Evolutionary conservation across 2,113 vertebrate genomes (phyloP), one percentile per base, ranked within the genome.

Genomic region (Campylomormyrus tamandua): DNA sequence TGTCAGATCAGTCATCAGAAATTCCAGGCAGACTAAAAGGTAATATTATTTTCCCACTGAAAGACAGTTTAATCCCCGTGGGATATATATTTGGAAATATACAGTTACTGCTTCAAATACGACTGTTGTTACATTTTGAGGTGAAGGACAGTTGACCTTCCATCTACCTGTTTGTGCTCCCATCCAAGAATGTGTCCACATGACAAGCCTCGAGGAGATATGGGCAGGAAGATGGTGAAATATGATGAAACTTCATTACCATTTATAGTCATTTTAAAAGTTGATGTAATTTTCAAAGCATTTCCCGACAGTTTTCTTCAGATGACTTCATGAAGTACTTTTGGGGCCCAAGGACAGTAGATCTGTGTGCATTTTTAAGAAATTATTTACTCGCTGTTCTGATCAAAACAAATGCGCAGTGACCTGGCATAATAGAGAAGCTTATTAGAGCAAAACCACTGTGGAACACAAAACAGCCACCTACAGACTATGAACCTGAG

Each of bases 1-100:
- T 62, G 88, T 90, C 74, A 90, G 88, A 90, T 90, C 89, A 52
- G 74, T 87, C 89, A 88, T 90, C 48, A 85, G 83, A 90, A 88
- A 87, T 53, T 70, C 49, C 80, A 58, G 24, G 83, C 52, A 70
- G 42, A 45, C 39, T 83, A 91, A 85, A 89, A 42, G 46, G 50
- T 83, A 87, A 87, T 91, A 88, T 90, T 89, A 91, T 70, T 91
- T 90, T 90, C 89, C 91, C 27, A 90, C 11, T 91, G 89, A 53
- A 89, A 90, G 89, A 89, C 56, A n/a, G 83, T 87, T 90, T 77
- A 70, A 89, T 21, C 62, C 31, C 62, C 85, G 46, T 62, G 50
- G 58, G 84, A 86, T 49, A 56, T 56, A 86, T 56, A 86, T 89
- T 88, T 66, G 70, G 42, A 56, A 80, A 83, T 46, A 83, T 83